These are phyloP conservation scores for Euphysa ruthae DNA, from an alignment of 30 jellyfish, hydroid and myxozoan genomes.

Conservation along the genomic window DNA sequence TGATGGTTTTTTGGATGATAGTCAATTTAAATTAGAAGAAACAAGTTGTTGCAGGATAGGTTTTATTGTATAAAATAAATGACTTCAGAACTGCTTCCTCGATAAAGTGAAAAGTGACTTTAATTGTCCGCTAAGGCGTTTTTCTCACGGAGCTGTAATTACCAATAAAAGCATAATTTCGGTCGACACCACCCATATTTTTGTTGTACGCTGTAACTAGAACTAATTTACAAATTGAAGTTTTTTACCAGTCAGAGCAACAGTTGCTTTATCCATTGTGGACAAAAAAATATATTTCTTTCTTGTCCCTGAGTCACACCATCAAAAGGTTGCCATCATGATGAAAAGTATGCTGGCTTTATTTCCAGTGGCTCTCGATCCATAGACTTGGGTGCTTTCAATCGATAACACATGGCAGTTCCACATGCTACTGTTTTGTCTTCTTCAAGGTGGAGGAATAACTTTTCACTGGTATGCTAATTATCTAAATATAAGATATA, in stretches of 20 bases:
- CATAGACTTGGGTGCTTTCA: too few species aligned
- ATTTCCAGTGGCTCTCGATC: too few species aligned
- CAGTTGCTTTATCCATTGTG: neutral
- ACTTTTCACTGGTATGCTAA: too few species aligned
- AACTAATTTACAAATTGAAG: neutral
- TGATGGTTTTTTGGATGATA: too few species aligned
- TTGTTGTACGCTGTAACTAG: too few species aligned
- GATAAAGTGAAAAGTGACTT: neutral
- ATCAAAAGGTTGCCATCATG: constrained; percentile 1
- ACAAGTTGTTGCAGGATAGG: neutral
- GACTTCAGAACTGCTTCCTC: neutral
- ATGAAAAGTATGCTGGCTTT: neutral
- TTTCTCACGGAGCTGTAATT: neutral
- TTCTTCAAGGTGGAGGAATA: too few species aligned
- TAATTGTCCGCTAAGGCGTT: neutral
- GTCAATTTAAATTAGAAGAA: too few species aligned
- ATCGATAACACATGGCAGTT: too few species aligned
- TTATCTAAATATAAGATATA: neutral
- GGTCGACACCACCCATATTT: too few species aligned
- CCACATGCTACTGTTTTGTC: too few species aligned
- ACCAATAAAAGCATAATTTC: too few species aligned
- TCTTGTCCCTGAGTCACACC: constrained; percentile 3
- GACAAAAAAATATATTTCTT: neutral
- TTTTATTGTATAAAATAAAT: neutral
- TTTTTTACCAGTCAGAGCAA: neutral